Evolutionary conservation across 2,797 vertebrate species (phyloP).

Genomic region (Dromococcyx pavoninus): DNA sequence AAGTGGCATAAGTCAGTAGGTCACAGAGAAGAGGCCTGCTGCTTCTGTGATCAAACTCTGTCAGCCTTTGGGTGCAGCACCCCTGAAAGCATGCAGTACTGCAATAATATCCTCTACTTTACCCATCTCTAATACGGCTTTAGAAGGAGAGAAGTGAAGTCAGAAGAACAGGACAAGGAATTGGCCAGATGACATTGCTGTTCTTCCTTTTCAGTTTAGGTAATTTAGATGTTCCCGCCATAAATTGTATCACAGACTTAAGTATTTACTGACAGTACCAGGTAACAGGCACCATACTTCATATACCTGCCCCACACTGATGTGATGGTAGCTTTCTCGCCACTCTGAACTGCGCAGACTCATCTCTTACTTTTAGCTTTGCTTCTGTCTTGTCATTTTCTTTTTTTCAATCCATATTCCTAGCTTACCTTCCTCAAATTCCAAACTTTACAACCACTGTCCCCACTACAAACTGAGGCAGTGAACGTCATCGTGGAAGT

Average conservation of each 20-base stretch:
- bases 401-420: neutral
- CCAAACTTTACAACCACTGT: neutral
- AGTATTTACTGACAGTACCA: neutral
- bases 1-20: neutral
- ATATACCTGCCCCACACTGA: neutral
- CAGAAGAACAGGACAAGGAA: neutral
- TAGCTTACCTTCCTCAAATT: neutral
- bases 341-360: neutral
- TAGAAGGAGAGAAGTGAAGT: neutral
- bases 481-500: too few relatives aligned
- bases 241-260: neutral
- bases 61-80: neutral
- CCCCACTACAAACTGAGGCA: neutral
- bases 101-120: neutral
- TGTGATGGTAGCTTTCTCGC: neutral
- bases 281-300: neutral
- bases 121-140: neutral
- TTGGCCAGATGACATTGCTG: neutral
- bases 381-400: neutral
- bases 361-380: neutral
- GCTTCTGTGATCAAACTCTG: neutral
- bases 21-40: neutral
- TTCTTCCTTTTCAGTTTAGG: neutral
- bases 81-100: neutral
- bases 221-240: neutral